Evolutionary conservation across 2,797 vertebrate species (phyloP).

Genomic region (Betta splendens): DNA sequence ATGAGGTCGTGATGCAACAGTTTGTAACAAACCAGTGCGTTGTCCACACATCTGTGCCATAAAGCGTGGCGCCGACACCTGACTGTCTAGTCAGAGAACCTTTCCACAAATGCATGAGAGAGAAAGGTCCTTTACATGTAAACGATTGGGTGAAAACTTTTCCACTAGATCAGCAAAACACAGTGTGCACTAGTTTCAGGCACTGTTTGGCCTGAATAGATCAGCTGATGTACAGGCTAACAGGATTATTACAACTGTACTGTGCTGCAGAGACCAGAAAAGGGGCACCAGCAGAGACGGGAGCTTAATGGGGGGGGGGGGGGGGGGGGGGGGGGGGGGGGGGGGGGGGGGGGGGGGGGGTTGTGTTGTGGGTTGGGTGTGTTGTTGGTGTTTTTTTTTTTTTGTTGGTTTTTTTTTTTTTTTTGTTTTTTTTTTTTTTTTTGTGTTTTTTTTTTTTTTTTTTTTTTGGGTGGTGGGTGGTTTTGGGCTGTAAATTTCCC

Average conservation of each 20-base stretch:
- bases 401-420: too few species aligned
- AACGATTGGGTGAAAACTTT: too few species aligned
- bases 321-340: too few species aligned
- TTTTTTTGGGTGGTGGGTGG: too few species aligned
- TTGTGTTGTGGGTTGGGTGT: too few species aligned
- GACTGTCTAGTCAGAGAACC: not conserved
- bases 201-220: conserved; percentile 15
- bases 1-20: not conserved
- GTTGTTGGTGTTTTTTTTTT: too few species aligned
- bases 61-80: not conserved
- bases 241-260: conserved; percentile 2
- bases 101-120: not conserved
- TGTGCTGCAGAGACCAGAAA: conserved; percentile 35
- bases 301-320: conserved; percentile 38
- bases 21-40: not conserved
- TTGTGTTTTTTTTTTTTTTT: too few species aligned
- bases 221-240: conserved; percentile 21
- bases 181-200: conserved; percentile 17
- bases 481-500: conserved; percentile 52
- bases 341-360: too few species aligned
- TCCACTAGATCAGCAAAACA: conserved; percentile 3
- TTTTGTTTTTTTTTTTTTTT: too few species aligned
- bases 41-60: not conserved
- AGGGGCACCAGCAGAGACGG: conserved; percentile 17
- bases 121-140: not conserved